These are phyloP conservation scores for Tretioscincus oriximinensis DNA, from an alignment of 2,113 vertebrate species.

Conservation along the genomic window DNA sequence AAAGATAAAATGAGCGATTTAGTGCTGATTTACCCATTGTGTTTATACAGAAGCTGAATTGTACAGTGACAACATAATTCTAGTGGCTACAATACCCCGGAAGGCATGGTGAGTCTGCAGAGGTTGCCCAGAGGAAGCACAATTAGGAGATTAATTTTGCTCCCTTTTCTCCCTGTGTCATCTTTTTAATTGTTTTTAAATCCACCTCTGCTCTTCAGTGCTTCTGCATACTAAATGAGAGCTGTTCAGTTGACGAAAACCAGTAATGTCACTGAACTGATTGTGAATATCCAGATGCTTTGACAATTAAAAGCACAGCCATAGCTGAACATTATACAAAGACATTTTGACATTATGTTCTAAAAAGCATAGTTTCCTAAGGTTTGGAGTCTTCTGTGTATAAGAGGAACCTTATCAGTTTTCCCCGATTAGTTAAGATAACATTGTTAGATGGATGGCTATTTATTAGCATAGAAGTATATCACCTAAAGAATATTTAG, in stretches of 20 bases:
- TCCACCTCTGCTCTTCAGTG: slow-evolving; percentile 8
- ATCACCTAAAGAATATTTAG: too few species aligned
- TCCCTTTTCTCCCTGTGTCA: slow-evolving; percentile 14
- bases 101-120: slow-evolving; percentile 8
- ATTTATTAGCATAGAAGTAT: too few species aligned
- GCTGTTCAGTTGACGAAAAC: slow-evolving; percentile 4
- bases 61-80: background rate
- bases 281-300: background rate
- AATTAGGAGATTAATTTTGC: slow-evolving; percentile 23
- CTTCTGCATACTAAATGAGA: background rate
- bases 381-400: background rate
- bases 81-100: background rate
- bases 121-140: slow-evolving; percentile 16
- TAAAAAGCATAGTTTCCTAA: background rate
- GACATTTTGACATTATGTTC: background rate
- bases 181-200: slow-evolving; percentile 23
- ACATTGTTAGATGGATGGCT: too few species aligned
- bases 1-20: background rate
- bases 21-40: slow-evolving; percentile 1
- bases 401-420: too few species aligned
- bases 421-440: too few species aligned
- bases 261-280: background rate
- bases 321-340: background rate
- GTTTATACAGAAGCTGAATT: background rate
- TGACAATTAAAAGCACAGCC: background rate